Conservation (phyloP, 2,113 vertebrate genomes). For the Poeciliopsis occidentalis region DNA sequence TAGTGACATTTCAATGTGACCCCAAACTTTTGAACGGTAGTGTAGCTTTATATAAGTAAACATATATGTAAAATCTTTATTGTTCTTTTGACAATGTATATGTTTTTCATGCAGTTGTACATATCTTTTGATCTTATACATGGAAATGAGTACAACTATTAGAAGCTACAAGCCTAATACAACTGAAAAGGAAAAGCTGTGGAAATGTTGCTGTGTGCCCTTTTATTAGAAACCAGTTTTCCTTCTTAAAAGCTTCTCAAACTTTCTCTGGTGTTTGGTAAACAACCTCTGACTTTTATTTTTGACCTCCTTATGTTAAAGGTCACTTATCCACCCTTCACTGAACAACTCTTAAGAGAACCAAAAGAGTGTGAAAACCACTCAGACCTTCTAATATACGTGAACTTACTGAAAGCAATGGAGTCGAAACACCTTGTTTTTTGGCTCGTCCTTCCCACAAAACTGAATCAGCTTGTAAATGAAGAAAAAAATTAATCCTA, state of each 20-base stretch:
- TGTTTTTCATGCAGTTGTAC: no score
- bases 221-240: conserved; percentile 4
- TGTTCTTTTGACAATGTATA: no score
- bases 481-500: not conserved
- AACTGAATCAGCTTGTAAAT: conserved; percentile 5
- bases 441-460: not conserved
- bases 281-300: not conserved
- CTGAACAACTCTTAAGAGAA: not conserved
- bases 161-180: no score
- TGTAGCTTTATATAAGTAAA: no score
- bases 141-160: no score
- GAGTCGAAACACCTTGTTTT: no score
- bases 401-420: not conserved
- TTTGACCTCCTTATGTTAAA: conserved; percentile 6
- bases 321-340: not conserved
- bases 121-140: no score
- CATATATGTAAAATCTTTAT: no score
- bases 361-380: not conserved
- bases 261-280: not conserved
- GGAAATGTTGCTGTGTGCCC: no score
- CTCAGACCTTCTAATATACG: not conserved
- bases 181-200: no score
- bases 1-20: no score
- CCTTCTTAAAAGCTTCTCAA: conserved; percentile 9
- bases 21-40: no score